Conservation (phyloP, 2,888 invertebrate genomes). For the Imbricaverruca yamaguchii region DNA sequence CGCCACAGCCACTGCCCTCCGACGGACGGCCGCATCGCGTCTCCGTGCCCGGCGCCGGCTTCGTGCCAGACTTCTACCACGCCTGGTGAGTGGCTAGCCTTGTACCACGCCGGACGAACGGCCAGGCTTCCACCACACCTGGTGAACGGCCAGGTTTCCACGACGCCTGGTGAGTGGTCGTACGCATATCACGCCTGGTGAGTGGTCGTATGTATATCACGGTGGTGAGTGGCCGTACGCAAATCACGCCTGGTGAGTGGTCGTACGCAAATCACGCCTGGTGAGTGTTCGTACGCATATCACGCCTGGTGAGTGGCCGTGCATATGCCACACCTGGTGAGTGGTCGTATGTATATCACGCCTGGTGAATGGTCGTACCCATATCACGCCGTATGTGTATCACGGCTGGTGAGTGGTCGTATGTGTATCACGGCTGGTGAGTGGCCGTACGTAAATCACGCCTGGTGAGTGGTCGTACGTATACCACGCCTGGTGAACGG, state of each 20-base stretch:
- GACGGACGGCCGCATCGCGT: background rate
- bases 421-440: no score
- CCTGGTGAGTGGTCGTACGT: background rate
- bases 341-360: background rate
- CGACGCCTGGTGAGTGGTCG: background rate
- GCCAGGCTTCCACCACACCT: background rate
- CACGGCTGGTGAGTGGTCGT: background rate
- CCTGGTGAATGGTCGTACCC: background rate
- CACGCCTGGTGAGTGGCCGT: background rate
- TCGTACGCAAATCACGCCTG: no score
- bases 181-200: background rate
- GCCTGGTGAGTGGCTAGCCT: background rate
- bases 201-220: background rate
- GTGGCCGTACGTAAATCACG: background rate
- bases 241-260: background rate
- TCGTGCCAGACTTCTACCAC: background rate
- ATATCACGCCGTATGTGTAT: background rate
- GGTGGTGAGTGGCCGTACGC: background rate
- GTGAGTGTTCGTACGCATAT: background rate
- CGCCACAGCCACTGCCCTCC: background rate
- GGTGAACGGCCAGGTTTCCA: background rate
- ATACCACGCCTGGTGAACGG: background rate
- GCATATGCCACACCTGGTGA: no score
- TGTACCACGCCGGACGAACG: background rate
- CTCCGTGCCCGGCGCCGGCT: background rate